Evolutionary conservation across 37 sponge, comb jelly and placozoan genomes (phyloP).

Genomic region (Lycopodina hypogea): DNA sequence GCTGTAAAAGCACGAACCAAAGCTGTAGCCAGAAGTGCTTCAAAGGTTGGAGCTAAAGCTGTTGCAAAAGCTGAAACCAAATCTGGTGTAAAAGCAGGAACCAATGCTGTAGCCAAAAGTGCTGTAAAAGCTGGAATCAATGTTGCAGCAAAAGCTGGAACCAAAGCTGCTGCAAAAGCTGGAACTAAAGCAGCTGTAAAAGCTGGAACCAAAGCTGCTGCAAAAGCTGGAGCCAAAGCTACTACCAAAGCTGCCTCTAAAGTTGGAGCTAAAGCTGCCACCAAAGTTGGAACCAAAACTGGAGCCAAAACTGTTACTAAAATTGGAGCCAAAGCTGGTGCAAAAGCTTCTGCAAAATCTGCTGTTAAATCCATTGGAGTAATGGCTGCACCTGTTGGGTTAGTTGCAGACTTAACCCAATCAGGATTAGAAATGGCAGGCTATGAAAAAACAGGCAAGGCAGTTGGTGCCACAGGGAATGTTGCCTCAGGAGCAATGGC

Average conservation of each 20-base stretch:
- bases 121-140: neutral
- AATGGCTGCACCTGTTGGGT: neutral
- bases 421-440: neutral
- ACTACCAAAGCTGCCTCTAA: conserved; percentile 6
- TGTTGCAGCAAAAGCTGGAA: neutral
- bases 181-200: neutral
- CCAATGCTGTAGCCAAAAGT: conserved; percentile 1
- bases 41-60: neutral
- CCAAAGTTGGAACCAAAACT: conserved; percentile 5
- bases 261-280: neutral
- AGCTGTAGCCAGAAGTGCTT: neutral
- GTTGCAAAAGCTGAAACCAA: neutral
- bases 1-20: neutral
- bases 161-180: neutral
- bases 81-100: neutral
- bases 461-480: conserved; percentile 11
- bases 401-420: conserved; percentile 9
- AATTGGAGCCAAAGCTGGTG: neutral
- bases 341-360: neutral
- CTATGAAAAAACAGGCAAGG: conserved; percentile 7
- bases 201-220: conserved; percentile 16
- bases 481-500: conserved; percentile 6
- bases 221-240: neutral
- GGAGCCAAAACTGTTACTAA: neutral
- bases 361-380: neutral